These are phyloP conservation scores for Melanotus villosus DNA, from an alignment of 2,888 invertebrate genomes.

Conservation along the genomic window DNA sequence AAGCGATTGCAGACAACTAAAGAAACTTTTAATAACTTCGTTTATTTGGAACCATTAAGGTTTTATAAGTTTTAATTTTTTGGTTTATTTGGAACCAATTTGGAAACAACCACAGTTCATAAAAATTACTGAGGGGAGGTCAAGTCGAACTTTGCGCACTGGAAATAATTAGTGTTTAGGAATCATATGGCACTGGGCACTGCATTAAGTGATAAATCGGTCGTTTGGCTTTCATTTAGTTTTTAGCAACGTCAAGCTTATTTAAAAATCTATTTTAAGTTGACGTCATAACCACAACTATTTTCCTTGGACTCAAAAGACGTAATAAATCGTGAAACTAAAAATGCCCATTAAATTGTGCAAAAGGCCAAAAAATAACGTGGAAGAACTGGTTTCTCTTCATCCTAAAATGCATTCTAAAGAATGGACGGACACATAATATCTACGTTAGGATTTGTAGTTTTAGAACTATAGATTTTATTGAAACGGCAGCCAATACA, in stretches of 20 bases:
- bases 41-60: background rate
- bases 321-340: slow-evolving; percentile 6
- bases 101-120: background rate
- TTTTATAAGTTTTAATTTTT: background rate
- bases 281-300: slow-evolving; percentile 15
- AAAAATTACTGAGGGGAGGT: no score
- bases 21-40: no score
- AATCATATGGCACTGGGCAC: background rate
- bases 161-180: background rate
- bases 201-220: background rate
- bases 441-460: no score
- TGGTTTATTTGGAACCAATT: background rate
- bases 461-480: no score
- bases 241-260: background rate
- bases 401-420: background rate
- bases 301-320: slow-evolving; percentile 20
- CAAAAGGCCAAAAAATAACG: background rate
- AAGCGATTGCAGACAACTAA: no score
- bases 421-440: background rate
- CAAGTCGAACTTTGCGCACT: background rate
- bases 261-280: background rate
- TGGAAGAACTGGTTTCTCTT: slow-evolving; percentile 3
- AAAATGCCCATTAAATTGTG: slow-evolving; percentile 8
- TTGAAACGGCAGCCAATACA: no score
- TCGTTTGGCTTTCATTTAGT: background rate